Evolutionary conservation across 35 echinoderm and acorn worm species (phyloP).

Genomic region (Apostichopus parvimensis): DNA sequence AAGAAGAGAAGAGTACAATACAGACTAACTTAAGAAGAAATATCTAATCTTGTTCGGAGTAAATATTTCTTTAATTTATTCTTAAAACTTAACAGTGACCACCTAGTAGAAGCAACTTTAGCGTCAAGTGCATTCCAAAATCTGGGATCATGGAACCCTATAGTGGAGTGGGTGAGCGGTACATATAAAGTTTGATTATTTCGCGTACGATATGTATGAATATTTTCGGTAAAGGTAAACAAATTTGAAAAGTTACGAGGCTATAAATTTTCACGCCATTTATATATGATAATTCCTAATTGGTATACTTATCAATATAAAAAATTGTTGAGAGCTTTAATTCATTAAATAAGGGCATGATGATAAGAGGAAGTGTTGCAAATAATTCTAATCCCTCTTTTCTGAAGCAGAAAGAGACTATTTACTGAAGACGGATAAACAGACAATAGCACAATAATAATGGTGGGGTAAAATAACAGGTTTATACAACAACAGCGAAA

Average conservation of each 20-base stretch:
- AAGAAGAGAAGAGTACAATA: no score
- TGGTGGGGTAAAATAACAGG: not conserved
- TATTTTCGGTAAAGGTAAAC: not conserved
- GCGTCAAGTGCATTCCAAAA: not conserved
- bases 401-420: constrained; percentile 19
- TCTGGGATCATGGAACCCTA: not conserved
- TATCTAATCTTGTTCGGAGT: no score
- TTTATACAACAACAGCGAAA: not conserved
- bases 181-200: constrained; percentile 30
- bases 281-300: not conserved
- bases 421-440: not conserved
- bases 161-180: not conserved
- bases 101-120: not conserved
- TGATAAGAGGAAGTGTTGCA: constrained; percentile 6
- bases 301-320: not conserved
- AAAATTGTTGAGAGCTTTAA: not conserved
- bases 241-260: not conserved
- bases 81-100: not conserved
- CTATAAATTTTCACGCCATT: constrained; percentile 1
- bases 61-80: no score
- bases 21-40: no score
- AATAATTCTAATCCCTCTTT: constrained; percentile 4
- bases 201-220: not conserved
- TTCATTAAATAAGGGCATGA: not conserved
- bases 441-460: constrained; percentile 5